Evolutionary conservation across 2,888 invertebrate genomes (phyloP), one percentile per base, ranked within the genome.

Genomic region (Dolichomitus sp.): DNA sequence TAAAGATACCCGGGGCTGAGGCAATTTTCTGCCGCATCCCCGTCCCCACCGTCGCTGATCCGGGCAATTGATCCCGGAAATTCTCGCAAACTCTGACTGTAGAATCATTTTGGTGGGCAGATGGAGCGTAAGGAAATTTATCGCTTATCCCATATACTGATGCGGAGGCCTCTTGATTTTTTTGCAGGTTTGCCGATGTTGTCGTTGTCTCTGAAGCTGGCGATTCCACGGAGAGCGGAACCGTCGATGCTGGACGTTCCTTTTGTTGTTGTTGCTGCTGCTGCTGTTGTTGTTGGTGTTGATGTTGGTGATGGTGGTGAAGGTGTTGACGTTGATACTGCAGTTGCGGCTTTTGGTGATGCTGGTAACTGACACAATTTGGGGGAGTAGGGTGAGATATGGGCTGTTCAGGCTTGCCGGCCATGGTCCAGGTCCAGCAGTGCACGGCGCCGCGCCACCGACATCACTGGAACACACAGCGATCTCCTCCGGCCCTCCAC

Each of bases 401-500:
- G 90, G 95, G 94, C 94, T 96, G 95, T 95, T 96, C 96, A 96
- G 96, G 96, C 96, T 96, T 96, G 95, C 96, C 96, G 95, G 96
- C 96, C 96, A 96, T 96, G 95, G 95, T 96, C 94, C 93, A 93
- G 93, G 92, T 94, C 93, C 92, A 93, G 93, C 92, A 87, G 86
- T 85, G 88, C 84, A 87, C 91, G 92, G 85, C 87, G 91, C 90
- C 91, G 89, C 84, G 90, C 77, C 90, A 95, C 95, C 95, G 93
- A 96, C 96, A 96, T 96, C 96, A 96, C 96, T 95, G 95, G 95
- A 94, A 94, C 94, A 94, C 94, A 93, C 93, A 91, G 93, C 94
- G 94, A 94, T 90, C 90, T 90, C 91, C 92, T 91, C 92, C 91
- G 89, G 87, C 74, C 82, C 85, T 88, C 90, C 90, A 89, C 90